Conservation (phyloP, 2,113 vertebrate genomes). For the Sinocyclocheilus anshuiensis region DNA sequence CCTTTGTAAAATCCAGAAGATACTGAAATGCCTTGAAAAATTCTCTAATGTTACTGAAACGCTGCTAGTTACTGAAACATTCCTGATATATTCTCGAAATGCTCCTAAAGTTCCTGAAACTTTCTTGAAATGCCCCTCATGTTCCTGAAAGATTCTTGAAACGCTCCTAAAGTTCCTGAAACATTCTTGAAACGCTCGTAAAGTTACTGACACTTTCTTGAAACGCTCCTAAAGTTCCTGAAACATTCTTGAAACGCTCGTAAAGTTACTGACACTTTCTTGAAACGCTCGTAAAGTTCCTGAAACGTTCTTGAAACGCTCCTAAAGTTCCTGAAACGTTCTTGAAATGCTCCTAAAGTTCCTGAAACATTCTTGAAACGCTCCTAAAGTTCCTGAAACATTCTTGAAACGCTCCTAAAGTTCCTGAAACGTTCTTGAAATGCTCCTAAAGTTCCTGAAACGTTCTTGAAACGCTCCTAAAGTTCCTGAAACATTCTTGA, state of each 20-base stretch:
- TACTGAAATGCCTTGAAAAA: too few relatives aligned
- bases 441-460: not conserved
- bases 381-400: not conserved
- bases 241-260: too few relatives aligned
- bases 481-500: not conserved
- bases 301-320: not conserved
- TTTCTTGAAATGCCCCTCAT: not conserved
- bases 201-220: too few relatives aligned
- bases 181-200: too few relatives aligned
- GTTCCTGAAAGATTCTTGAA: not conserved
- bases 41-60: not conserved
- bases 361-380: not conserved
- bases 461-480: not conserved
- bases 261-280: too few relatives aligned
- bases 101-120: not conserved
- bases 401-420: not conserved
- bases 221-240: too few relatives aligned
- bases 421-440: not conserved
- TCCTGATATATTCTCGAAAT: not conserved
- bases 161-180: not conserved
- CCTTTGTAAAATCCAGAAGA: too few relatives aligned
- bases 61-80: not conserved
- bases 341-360: not conserved
- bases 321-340: not conserved
- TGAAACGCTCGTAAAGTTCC: not conserved